Conservation (phyloP, 2,888 invertebrate species). For the Steinernema hermaphroditum region DNA sequence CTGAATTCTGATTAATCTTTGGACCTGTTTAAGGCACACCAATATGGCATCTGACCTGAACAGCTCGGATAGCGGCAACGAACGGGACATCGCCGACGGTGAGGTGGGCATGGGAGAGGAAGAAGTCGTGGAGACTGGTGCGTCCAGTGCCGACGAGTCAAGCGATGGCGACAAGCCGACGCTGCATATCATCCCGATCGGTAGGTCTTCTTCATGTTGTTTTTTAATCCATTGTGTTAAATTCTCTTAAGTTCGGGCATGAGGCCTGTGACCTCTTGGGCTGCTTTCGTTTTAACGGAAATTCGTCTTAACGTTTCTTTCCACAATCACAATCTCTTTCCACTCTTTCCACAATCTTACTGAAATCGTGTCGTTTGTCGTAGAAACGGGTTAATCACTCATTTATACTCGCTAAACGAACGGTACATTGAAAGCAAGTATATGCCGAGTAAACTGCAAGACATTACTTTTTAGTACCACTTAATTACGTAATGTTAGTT, state of each 20-base stretch:
- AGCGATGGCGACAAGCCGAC: slow-evolving; percentile 1
- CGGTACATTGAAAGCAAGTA: too few relatives aligned
- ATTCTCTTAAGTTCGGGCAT: not conserved
- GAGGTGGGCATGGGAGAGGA: slow-evolving; percentile 13
- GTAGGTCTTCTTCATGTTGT: slow-evolving; percentile 17
- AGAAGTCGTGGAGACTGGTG: not conserved
- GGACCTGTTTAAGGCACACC: too few relatives aligned
- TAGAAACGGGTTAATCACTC: too few relatives aligned
- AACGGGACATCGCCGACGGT: slow-evolving; percentile 1
- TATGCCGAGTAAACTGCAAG: too few relatives aligned
- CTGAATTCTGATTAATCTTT: too few relatives aligned
- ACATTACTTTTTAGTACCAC: too few relatives aligned
- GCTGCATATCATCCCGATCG: not conserved
- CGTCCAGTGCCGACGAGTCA: not conserved
- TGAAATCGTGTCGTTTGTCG: too few relatives aligned
- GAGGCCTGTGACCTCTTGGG: not conserved
- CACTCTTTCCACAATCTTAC: too few relatives aligned
- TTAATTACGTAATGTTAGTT: too few relatives aligned
- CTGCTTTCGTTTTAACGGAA: not conserved
- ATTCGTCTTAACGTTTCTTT: not conserved
- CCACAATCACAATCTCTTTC: too few relatives aligned
- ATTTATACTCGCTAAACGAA: too few relatives aligned
- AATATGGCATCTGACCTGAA: too few relatives aligned
- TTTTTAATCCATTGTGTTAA: not conserved
- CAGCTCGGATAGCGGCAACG: slow-evolving; percentile 22